A percentile compares a stretch with the other conserved stretches of the same genome.
Evolutionary conservation across 2,113 vertebrate genomes (phyloP).

Genomic region (Syngnathus typhle): DNA sequence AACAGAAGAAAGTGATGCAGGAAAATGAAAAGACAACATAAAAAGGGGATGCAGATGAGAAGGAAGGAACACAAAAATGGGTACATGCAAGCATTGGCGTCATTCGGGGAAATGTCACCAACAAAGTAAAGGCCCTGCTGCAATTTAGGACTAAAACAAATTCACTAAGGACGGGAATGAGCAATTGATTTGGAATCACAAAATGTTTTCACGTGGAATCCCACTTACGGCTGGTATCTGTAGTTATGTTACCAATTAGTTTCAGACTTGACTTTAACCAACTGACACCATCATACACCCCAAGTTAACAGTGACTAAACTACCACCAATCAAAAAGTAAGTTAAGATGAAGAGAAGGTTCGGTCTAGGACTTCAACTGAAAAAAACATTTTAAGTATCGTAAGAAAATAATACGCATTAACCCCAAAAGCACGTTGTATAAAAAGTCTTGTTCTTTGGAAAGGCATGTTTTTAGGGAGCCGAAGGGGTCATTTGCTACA

Average conservation of each 20-base stretch:
- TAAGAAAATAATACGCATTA: too few species aligned
- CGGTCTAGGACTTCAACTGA: not conserved
- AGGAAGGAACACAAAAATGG: not conserved
- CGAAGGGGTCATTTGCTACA: too few species aligned
- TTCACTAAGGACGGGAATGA: not conserved
- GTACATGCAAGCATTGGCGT: not conserved
- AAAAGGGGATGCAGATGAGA: not conserved
- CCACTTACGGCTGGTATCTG: not conserved
- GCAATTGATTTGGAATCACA: not conserved
- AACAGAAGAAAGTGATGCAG: slow-evolving; percentile 17
- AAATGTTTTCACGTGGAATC: not conserved
- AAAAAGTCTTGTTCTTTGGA: too few species aligned
- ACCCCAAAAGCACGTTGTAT: too few species aligned
- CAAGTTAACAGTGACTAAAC: not conserved
- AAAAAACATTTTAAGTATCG: not conserved
- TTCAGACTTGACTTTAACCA: not conserved
- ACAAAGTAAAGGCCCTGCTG: not conserved
- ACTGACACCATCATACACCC: not conserved
- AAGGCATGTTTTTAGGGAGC: too few species aligned
- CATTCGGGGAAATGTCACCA: not conserved
- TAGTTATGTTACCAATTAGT: not conserved
- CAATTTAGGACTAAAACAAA: not conserved
- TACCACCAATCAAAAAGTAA: not conserved
- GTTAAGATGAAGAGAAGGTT: not conserved
- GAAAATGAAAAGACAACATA: slow-evolving; percentile 13